Base-by-base conservation (phyloP, 2,113 vertebrate species). In the Tachuris rubrigastra region DNA sequence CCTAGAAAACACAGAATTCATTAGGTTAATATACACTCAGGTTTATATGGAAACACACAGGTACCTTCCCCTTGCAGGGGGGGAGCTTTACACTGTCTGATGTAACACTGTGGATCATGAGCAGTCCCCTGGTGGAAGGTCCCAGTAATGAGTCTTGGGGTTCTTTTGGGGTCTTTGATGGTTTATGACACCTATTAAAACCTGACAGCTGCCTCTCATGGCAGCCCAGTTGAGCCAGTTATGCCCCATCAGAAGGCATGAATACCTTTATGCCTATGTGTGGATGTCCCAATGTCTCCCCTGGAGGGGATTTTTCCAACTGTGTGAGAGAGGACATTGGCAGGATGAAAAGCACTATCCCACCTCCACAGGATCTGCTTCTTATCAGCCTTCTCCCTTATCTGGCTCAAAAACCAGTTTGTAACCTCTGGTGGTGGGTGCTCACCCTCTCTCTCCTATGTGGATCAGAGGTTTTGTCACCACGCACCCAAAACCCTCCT, bases 401-500 rank as follows among this genome's bases (percentile, higher is more conserved):
- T 22, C 66, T 35, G 16, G 21, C 41, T 56, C 75, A 56, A 65
- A 80, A 35, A 17, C 12, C 47, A 47, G 7, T 15, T n/a, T 41
- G 21, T 56, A 42, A 23, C n/a, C 17, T 49, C 35, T 2, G 1
- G 5, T 22, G 11, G 6, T 23, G 21, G 31, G 13, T 56, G 30
- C 22, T 65, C 49, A 31, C 4, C 11, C 63, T 3, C 25, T 65
- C 35, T 56, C 8, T 55, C 41, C 39, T 18, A 35, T 24, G 20
- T 0, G 0, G 16, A 10, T 65, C 13, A 42, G 58, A 41, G 13
- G 1, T 49, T 72, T 56, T 24, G 25, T 6, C 6, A 35, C 6
- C 35, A 31, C 9, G 12, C 39, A 42, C 19, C 53, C 28, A 62
- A 78, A 63, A 6, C 30, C 30, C 12, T 87, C 7, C 10, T 87